Base-by-base conservation (phyloP, 2,888 invertebrate species). In the Carterocephalus palaemon region DNA sequence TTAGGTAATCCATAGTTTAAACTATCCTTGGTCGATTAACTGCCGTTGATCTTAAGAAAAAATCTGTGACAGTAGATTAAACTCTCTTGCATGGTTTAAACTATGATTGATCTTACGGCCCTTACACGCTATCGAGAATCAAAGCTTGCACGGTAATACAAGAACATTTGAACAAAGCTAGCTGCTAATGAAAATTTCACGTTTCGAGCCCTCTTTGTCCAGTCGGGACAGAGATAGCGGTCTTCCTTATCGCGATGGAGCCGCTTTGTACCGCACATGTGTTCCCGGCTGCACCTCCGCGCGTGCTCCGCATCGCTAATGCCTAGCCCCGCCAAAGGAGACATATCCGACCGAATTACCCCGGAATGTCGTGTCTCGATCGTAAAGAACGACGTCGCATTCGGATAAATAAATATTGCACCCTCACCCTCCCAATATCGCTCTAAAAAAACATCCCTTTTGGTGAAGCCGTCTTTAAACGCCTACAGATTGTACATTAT, bases 401-500 rank as follows among this genome's bases (percentile, higher is more conserved):
- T 74, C 70, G 63, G 75, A 85, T 83, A 85, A 85, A 85, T 85
- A 85, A 85, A 85, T 86, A 84, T 81, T 84, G 83, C 84, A 83
- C 86, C 86, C 86, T 86, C 86, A 74, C 86, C 86, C 86, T 84
- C 76, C 63, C 70, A 62, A 77, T 82, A 76, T 78, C 71, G 78
- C 71, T 74, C 79, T 80, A 85, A 86, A 86, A 85, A 86, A 86
- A 86, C 85, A 85, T 86, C 85, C 86, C 86, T 86, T 85, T 83
- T 77, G 75, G 64, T 75, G 77, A 81, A 78, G 84, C 84, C 77
- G 84, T 81, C 85, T 86, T 85, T 86, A 86, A 86, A 86, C 84
- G 86, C 84, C 86, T 86, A 85, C 86, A 86, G 86, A 86, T 86
- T 86, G 86, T 86, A 86, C 85, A 86, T 85, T 86, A 85, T 86